A percentile compares a stretch with the other conserved stretches of the same genome.
These are phyloP conservation scores for Myxocyprinus asiaticus DNA, from an alignment of 2,113 vertebrate species.

Conservation along the genomic window DNA sequence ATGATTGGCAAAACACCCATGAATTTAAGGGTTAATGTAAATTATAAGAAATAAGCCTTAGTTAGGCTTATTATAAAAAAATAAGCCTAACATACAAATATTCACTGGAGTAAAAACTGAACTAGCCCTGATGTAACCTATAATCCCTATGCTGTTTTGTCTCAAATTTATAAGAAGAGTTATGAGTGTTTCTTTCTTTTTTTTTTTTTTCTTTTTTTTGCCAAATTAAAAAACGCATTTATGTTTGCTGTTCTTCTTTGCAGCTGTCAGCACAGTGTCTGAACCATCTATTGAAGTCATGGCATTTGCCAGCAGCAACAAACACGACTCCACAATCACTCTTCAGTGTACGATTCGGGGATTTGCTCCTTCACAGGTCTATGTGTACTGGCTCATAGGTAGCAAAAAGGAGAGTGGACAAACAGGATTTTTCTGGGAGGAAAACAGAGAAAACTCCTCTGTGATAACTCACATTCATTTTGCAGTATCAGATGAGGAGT, in stretches of 20 bases:
- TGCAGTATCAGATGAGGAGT: neutral
- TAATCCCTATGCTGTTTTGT: no score
- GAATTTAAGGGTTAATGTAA: no score
- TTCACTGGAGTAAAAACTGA: no score
- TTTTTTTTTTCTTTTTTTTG: no score
- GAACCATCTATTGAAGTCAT: conserved; percentile 17
- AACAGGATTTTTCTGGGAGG: neutral
- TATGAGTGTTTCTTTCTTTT: no score
- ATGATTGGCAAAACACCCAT: no score
- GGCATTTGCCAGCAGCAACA: conserved; percentile 6
- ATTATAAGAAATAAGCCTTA: no score
- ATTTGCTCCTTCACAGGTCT: neutral
- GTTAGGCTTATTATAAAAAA: no score
- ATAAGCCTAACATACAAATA: no score
- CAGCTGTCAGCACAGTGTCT: neutral
- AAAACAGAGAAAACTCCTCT: neutral
- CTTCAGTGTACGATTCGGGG: conserved; percentile 9
- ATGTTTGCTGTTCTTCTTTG: neutral
- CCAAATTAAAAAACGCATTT: no score
- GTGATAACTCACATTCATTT: neutral
- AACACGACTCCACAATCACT: neutral
- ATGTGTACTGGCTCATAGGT: conserved; percentile 1
- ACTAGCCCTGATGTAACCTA: no score
- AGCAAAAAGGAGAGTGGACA: neutral
- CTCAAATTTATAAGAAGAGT: no score